Percentiles rank a stretch among this genome's conserved stretches.
Evolutionary conservation across 53 echinoderm and acorn worm species (phyloP).

Genomic region (Paelopatides confundens): DNA sequence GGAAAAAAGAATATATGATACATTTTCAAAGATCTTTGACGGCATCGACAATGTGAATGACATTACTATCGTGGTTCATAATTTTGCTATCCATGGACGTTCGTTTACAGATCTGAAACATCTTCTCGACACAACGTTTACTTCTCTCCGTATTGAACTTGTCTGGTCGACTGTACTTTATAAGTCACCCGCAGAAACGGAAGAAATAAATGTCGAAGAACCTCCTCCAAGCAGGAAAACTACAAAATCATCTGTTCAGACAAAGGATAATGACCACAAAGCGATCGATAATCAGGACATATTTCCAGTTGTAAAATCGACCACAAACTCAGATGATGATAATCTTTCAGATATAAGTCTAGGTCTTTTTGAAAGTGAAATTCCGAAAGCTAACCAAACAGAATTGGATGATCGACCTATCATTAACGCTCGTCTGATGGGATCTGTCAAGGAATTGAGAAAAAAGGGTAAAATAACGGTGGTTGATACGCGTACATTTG

Average conservation of each 20-base stretch:
- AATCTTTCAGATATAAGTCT: not conserved
- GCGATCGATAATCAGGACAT: not conserved
- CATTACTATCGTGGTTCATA: slow-evolving; percentile 7
- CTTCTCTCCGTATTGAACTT: not conserved
- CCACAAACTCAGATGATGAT: not conserved
- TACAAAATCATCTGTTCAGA: not conserved
- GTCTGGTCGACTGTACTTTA: slow-evolving; percentile 5
- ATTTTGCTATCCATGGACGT: slow-evolving; percentile 20
- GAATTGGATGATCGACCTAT: not conserved
- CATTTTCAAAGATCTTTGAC: not conserved
- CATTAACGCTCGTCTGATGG: no score
- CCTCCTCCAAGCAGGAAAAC: not conserved
- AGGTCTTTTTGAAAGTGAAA: not conserved
- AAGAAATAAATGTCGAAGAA: not conserved
- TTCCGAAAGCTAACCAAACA: not conserved
- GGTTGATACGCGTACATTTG: slow-evolving; percentile 10
- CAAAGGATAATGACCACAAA: not conserved
- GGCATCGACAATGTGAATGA: not conserved
- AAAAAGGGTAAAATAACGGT: not conserved
- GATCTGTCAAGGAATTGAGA: not conserved
- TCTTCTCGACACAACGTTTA: slow-evolving; percentile 10
- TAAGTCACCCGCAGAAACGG: not conserved
- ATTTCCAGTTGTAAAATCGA: not conserved
- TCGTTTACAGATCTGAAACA: slow-evolving; percentile 21
- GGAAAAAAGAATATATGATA: not conserved